Base-by-base conservation (phyloP, 2,113 vertebrate species). In the Cyprinodon brontotheroides region DNA sequence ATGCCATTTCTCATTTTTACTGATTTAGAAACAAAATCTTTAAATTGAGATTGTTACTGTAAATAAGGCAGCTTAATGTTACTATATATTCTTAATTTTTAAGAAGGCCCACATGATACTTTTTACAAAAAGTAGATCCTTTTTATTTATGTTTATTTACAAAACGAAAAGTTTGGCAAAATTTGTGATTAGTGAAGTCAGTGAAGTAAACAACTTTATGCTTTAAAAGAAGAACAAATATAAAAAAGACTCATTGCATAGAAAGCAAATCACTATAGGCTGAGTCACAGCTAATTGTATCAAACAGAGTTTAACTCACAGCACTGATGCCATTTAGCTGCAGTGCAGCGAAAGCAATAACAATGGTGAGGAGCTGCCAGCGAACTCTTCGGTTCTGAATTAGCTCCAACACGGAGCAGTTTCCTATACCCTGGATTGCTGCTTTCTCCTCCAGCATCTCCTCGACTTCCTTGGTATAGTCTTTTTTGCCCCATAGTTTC, bases 321-420 rank as follows among this genome's bases (percentile, higher is more conserved):
- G 95, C 94, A 67, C 92, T 95, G 69, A 95, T 93, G 84, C 96
- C 96, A 82, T 91, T 94, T 64, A 96, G 86, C 89, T 97, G 96
- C 20, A 97, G 59, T 0, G 91, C 80, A 41, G 72, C 36, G 57
- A 93, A 79, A 41, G 87, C 68, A 17, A 94, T 68, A 5, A 94
- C 4, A 84, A 93, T 15, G 63, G 90, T 92, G 22, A 86, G n/a
- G 29, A 96, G 85, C 81, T 96, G 95, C 29, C 93, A 94, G 68
- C 94, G 91, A 13, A 96, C 39, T 0, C 85, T 70, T 62, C 47
- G 73, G 66, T 94, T 91, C 47, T 38, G 77, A 22, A 96, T 29
- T 41, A 97, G 92, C 38, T 95, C 94, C 81, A 93, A 48, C 29
- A 95, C 17, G 0, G 91, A 82, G 85, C 91, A 92, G 0, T 38